Evolutionary conservation across 1,140 invertebrate species (phyloP), one percentile per base, ranked within the genome.

Genomic region (Diploscapter pachys): DNA sequence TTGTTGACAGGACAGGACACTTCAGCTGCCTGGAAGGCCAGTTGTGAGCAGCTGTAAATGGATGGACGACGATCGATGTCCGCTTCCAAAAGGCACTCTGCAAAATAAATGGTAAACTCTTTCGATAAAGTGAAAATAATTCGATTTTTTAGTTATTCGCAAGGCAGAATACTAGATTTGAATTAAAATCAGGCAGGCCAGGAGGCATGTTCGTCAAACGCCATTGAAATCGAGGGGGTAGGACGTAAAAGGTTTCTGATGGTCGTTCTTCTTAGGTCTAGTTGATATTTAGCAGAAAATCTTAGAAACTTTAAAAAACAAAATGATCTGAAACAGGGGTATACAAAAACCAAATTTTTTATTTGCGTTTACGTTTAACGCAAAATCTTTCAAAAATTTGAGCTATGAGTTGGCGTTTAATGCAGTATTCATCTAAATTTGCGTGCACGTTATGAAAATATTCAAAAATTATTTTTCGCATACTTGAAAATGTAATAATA

Each of bases 1-100:
- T 86, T 86, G 59, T 79, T 73, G 13, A 86, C 80, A 8, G 83
- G 83, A 65, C 85, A 84, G 13, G 77, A 77, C 49, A 64, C 52
- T 8, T 76, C 67, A 49, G 76, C 71, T 5, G 80, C 78, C 53
- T 82, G 80, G 75, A 85, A 85, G 0, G 81, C 83, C n/a, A 85
- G 67, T 55, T 78, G 73, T 4, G 83, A 69, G 4, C 75, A 71
- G 71, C 85, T 84, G 67, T 72, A 84, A 70, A 84, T 85, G 61
- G 82, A 80, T 11, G 82, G 84, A 8, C 82, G 80, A 57, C 81
- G 51, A 52, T 75, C 49, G 73, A 76, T 68, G 70, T 84, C 54
- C 66, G 6, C 31, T 73, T 83, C 49, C 76, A 81, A n/a, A 80
- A 72, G n/a, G 81, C 63, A 71, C 78, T 78, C 81, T 59, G 74